Base-by-base conservation (phyloP, 2,113 vertebrate genomes). In the Aldabrachelys gigantea region DNA sequence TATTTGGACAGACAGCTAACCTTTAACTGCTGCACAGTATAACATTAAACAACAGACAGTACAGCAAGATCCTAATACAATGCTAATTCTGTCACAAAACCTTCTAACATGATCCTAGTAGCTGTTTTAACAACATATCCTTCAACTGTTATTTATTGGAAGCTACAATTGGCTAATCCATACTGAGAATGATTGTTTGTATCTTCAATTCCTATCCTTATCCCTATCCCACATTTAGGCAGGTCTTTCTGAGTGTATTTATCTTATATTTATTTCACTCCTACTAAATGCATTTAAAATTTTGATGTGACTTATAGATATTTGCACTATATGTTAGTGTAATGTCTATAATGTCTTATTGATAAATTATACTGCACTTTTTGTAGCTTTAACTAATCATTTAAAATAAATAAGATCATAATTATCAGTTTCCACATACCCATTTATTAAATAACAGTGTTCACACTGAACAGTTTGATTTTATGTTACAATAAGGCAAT, bases 401-500 rank as follows among this genome's bases (percentile, higher is more conserved):
- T 98, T 98, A 97, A 98, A 98, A 98, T 98, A 98, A 98, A 98
- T 98, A 98, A 98, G 97, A 98, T 98, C 97, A 98, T 98, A 98
- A 98, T 98, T 98, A 98, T 98, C 98, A 97, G 98, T 97, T 98
- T 98, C 98, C 98, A 98, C 98, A 98, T 98, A 98, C 98, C 96
- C 98, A 98, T 98, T 98, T 98, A 98, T 98, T 98, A 98, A 98
- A 97, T 98, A 98, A 97, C 98, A 98, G 97, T 98, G 98, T 97
- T 98, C 98, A 97, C 98, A 98, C 97, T 94, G 97, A 98, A 97
- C 98, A 96, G 98, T 98, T 98, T 98, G 98, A 98, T 98, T 99
- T 98, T 98, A 98, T 99, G 98, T 99, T 99, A 98, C 99, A 99
- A 99, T 99, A 99, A 99, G 99, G 98, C 96, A 97, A 96, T 98